Base-by-base conservation (phyloP, 2,797 vertebrate genomes). In the Tiaroga cobitis region DNA sequence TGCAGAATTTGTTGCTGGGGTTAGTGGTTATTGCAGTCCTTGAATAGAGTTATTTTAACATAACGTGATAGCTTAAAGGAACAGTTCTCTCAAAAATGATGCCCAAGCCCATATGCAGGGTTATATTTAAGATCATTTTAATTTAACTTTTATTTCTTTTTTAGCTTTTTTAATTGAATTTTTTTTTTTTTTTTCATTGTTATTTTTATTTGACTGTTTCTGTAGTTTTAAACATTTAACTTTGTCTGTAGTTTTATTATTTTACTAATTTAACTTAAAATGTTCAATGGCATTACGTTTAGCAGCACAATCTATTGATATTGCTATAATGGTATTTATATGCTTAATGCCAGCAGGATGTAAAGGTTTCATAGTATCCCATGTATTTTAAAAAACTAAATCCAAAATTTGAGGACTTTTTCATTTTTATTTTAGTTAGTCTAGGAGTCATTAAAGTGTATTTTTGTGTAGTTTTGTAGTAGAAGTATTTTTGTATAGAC, bases 31-130 rank as follows among this genome's bases (percentile, higher is more conserved):
- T 65, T 79, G 41, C 78, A 51, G 26, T 67, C 29, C 19, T 80
- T 80, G 63, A 51, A 68, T 68, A 51, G 78, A 63, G 3, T 49
- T 51, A 51, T 68, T 80, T 68, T 24, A 49, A 8, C 26, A 68
- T 68, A 69, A 18, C 16, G 32, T 49, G 4, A 73, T 29, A 19
- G 70, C 41, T 46, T 16, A 46, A 41, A 41, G 24, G 9, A 7
- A n/a, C 1, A 16, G 24, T 46, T 72, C 41, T 9, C 37, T 43
- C n/a, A 65, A 63, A n/a, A 59, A 18, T 5, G 0, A 5, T 63
- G 56, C n/a, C 26, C 26, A 32, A 51, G 16, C 0, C n/a, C 5
- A 26, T 43, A 7, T 43, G 2, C 56, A 72, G 69, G 24, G 19
- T 39, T 69, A 16, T 39, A 37, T 11, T n/a, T 56, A 59, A 77